Evolutionary conservation across 1,140 invertebrate species (phyloP).

Genomic region (Leptinotarsa defecta): DNA sequence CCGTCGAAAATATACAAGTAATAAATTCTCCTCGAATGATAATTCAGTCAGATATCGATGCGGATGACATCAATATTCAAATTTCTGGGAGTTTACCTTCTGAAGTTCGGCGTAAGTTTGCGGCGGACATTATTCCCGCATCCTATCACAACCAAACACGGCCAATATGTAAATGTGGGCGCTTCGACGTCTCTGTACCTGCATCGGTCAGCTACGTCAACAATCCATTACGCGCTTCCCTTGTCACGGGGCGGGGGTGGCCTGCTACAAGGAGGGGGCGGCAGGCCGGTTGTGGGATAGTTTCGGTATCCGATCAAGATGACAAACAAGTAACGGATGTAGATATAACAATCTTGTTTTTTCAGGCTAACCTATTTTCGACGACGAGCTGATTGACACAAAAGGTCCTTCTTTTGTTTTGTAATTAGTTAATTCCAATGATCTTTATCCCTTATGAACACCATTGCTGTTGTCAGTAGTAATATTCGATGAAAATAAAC

Average conservation of each 20-base stretch:
- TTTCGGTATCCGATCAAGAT: background rate
- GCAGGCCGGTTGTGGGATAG: background rate
- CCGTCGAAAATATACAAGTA: conserved; percentile 18
- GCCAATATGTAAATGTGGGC: conserved; percentile 51
- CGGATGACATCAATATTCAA: conserved; percentile 52
- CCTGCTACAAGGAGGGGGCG: background rate
- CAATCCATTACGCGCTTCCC: conserved; percentile 53
- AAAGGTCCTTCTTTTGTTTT: too few species aligned
- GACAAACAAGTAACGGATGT: conserved; percentile 5
- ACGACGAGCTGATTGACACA: too few species aligned
- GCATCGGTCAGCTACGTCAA: conserved; percentile 56
- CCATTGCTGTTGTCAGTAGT: too few species aligned
- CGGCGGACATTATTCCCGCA: conserved; percentile 46
- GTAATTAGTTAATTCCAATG: too few species aligned
- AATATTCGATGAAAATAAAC: too few species aligned
- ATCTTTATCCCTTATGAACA: too few species aligned
- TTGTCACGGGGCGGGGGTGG: conserved; percentile 5
- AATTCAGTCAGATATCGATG: conserved; percentile 37
- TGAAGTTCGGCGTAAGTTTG: conserved; percentile 51
- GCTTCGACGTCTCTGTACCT: conserved; percentile 49
- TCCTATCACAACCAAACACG: conserved; percentile 53
- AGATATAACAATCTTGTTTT: background rate
- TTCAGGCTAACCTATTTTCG: background rate
- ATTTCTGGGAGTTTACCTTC: conserved; percentile 51
- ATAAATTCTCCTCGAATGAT: conserved; percentile 25